Evolutionary conservation across 2,888 invertebrate species (phyloP), one percentile per base, ranked within the genome.

Genomic region (Charanyca ferruginea): DNA sequence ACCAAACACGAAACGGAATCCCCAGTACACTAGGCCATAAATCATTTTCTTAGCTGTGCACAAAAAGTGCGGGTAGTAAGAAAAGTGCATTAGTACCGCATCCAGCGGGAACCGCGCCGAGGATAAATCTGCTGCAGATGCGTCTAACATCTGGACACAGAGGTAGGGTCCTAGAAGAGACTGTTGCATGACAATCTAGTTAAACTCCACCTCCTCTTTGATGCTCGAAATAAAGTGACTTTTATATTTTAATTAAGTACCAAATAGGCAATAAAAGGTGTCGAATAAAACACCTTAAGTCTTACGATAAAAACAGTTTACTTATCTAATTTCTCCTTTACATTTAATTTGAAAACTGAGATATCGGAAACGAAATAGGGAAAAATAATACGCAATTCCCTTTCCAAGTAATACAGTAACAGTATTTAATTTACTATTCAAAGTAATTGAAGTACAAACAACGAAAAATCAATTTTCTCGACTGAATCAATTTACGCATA

Each of bases 71-170:
- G 58, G 58, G 60, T 58, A 70, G 69, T 81, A 81, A 81, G 82
- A 76, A 72, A 73, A 79, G 81, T 80, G 81, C 82, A 85, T 84
- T 82, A 84, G 80, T 66, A 79, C 80, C 66, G 60, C 68, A 72
- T 61, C 74, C 74, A 68, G 74, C 63, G 73, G 53, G 67, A 70
- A 67, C 73, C 57, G 59, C 58, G 65, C 66, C 60, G 53, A 60
- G 70, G 61, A 83, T 87, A 84, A 86, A 87, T 87, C 86, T 83
- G 77, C 68, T 73, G 77, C 87, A 87, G 84, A 80, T 85, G 87
- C 79, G 70, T 49, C 79, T 64, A 74, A 73, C 80, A 66, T 61
- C 51, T 58, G 28, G 7, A 23, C 71, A 28, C 16, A 7, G 83
- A 66, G 22, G 25, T 67, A 59, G 22, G 3, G 16, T 4, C n/a